Percentiles rank a stretch among this genome's conserved stretches.
Conservation (phyloP, 1,140 invertebrate genomes). For the Drosophila mojavensis region DNA sequence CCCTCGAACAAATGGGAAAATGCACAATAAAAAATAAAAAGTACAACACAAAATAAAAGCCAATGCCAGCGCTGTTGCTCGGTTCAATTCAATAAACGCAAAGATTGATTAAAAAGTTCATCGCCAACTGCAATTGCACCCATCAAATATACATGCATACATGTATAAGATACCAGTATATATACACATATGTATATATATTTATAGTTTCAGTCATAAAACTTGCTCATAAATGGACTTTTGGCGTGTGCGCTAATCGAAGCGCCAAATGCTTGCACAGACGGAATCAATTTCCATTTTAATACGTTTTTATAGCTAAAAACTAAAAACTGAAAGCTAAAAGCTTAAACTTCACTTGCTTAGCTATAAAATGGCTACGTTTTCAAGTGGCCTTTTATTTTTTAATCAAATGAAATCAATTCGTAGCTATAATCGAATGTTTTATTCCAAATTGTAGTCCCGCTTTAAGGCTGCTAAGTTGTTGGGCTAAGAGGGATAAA, state of each 20-base stretch:
- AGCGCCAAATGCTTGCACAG: not conserved
- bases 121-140: not conserved
- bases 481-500: too few relatives aligned
- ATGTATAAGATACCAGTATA: not conserved
- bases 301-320: not conserved
- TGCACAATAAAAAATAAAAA: not conserved
- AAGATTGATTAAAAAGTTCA: slow-evolving; percentile 40
- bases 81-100: slow-evolving; percentile 37
- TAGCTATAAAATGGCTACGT: not conserved
- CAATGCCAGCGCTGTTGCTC: slow-evolving; percentile 2
- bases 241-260: not conserved
- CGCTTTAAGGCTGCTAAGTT: too few relatives aligned
- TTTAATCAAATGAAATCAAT: too few relatives aligned
- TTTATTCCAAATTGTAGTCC: too few relatives aligned
- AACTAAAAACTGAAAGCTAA: not conserved
- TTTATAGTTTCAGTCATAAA: not conserved
- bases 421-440: too few relatives aligned
- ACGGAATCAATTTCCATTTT: slow-evolving; percentile 14
- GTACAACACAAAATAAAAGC: too few relatives aligned
- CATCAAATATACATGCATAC: not conserved
- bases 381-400: too few relatives aligned
- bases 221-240: slow-evolving; percentile 13
- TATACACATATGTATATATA: not conserved
- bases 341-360: not conserved
- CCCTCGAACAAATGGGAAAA: not conserved